phyloP scores from a whole-genome alignment of 2,888 invertebrate genomes.

The Prosopocoilus inquinatus region DNA sequence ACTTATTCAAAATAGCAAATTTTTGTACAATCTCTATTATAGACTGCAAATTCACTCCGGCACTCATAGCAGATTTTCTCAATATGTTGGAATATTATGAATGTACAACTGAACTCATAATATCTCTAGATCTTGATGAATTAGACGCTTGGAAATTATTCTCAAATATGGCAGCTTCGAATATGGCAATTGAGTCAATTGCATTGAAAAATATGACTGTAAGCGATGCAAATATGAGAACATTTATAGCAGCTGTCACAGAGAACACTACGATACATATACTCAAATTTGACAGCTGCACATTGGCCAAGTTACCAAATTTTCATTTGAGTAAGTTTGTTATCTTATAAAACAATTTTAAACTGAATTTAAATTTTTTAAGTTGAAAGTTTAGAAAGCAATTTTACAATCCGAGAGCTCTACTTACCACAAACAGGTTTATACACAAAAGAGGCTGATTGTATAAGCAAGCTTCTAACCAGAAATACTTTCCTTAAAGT shows the following conservation, averaged over 20 bases:
- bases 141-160: slow-evolving; percentile 42
- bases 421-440: slow-evolving; percentile 44
- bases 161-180: slow-evolving; percentile 38
- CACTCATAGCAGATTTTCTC: slow-evolving; percentile 42
- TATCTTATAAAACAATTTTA: slow-evolving; percentile 1
- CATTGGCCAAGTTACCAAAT: slow-evolving; percentile 38
- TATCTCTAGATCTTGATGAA: slow-evolving; percentile 41
- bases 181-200: slow-evolving; percentile 37
- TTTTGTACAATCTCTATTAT: slow-evolving; percentile 40
- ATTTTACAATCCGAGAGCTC: slow-evolving; percentile 39
- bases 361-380: not conserved
- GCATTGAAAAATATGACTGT: slow-evolving; percentile 41
- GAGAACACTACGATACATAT: slow-evolving; percentile 38
- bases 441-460: slow-evolving; percentile 45
- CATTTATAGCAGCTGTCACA: slow-evolving; percentile 36
- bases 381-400: slow-evolving; percentile 42
- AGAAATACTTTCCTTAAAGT: slow-evolving; percentile 41
- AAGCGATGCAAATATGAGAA: slow-evolving; percentile 39
- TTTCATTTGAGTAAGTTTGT: slow-evolving; percentile 41
- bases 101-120: slow-evolving; percentile 40
- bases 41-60: slow-evolving; percentile 41
- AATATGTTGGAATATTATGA: slow-evolving; percentile 46
- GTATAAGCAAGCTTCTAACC: slow-evolving; percentile 38
- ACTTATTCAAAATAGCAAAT: slow-evolving; percentile 42
- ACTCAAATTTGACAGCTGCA: slow-evolving; percentile 43